Base-by-base conservation (phyloP, 2,797 vertebrate genomes). In the Bradypodion pumilum region DNA sequence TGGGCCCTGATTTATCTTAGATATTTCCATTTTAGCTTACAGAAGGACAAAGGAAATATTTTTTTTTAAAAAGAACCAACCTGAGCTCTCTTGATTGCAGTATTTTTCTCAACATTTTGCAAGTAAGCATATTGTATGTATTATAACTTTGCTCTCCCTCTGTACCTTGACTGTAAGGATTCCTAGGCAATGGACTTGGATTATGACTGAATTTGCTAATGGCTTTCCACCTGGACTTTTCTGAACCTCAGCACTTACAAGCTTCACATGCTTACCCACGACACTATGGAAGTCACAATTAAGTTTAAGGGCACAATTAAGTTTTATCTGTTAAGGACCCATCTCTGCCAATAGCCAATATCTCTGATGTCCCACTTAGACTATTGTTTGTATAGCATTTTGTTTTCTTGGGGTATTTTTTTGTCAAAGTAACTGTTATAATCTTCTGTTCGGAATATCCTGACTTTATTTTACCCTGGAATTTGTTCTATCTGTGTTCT, bases 1-100 rank as follows among this genome's bases (percentile, higher is more conserved):
- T 86, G 80, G 73, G 85, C 88, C 79, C 87, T 91, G 87, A 87
- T 90, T 91, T 91, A 93, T 93, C 89, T 89, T 78, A 81, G 85
- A 91, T 90, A 91, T 87, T 88, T 79, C 86, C 82, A 92, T 90
- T 88, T 91, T 84, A 85, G 79, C 52, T 91, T 90, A 88, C 62
- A 79, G 89, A 83, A 90, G 37, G 87, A 89, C 70, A 84, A 93
- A 90, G 60, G 90, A n/a, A n/a, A n/a, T n/a, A 88, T n/a, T n/a
- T n/a, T n/a, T n/a, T n/a, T n/a, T n/a, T n/a, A 42, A 75, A 59
- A 16, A 56, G 56, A n/a, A n/a, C n/a, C n/a, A n/a, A n/a, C n/a
- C n/a, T 66, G 40, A n/a, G 65, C 75, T 68, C 9, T 80, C 44
- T 85, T 65, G n/a, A 35, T 59, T 40, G 49, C 21, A 85, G 19